Percentiles rank a stretch among this genome's conserved stretches.
Evolutionary conservation across 1,140 invertebrate species (phyloP).

Genomic region (Babylonia areolata): DNA sequence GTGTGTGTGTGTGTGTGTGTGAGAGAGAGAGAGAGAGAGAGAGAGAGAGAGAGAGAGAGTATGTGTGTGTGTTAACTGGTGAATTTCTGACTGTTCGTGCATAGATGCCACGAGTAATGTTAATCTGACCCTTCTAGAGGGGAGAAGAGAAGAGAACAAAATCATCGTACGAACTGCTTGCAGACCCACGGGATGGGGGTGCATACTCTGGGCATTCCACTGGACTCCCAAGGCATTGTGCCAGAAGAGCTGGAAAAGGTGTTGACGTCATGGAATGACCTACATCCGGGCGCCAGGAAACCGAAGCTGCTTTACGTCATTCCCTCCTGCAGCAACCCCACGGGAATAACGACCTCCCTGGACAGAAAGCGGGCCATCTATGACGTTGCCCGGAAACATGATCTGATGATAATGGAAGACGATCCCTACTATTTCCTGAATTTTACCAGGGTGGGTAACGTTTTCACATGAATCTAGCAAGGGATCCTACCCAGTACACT

Average conservation of each 20-base stretch:
- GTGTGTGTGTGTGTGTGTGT: no score
- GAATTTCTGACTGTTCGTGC: no score
- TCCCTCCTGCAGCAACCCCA: constrained; percentile 84
- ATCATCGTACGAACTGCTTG: no score
- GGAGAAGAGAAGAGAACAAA: no score
- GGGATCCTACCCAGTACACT: no score
- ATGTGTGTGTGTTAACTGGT: no score
- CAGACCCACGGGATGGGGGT: constrained; percentile 38
- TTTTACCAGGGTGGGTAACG: constrained; percentile 77
- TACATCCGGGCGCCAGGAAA: constrained; percentile 46
- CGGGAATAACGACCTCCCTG: constrained; percentile 81
- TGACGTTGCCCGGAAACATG: constrained; percentile 83
- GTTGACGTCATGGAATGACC: constrained; percentile 54
- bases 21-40: no score
- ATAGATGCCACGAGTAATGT: no score
- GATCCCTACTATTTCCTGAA: constrained; percentile 87
- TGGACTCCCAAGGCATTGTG: constrained; percentile 48
- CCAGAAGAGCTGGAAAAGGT: constrained; percentile 33
- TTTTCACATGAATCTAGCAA: no score
- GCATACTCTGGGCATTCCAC: constrained; percentile 13
- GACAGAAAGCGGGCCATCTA: constrained; percentile 84
- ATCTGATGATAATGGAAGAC: constrained; percentile 87
- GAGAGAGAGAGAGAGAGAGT: no score
- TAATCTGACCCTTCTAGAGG: no score
- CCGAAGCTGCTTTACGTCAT: constrained; percentile 79